phyloP scores from a whole-genome alignment of 2,888 invertebrate genomes.

The Leptinotarsa tumamoca region DNA sequence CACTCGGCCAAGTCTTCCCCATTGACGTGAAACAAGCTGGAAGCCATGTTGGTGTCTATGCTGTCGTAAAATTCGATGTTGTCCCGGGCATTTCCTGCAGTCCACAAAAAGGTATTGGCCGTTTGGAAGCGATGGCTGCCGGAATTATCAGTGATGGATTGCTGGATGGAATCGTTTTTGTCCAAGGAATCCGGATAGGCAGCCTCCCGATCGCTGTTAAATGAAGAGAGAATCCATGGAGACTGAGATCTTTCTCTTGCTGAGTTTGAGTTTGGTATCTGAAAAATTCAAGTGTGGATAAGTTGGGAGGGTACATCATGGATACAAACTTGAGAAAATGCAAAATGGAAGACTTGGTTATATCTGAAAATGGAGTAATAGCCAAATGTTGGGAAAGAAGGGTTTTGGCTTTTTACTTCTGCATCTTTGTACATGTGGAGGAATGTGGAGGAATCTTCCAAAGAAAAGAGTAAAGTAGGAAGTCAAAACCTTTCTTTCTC shows the following conservation, averaged over 20 bases:
- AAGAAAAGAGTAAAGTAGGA: no score
- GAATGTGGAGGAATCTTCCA: no score
- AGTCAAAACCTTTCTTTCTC: no score
- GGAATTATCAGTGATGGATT: conserved; percentile 58
- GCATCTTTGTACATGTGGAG: no score
- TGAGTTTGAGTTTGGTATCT: conserved; percentile 56
- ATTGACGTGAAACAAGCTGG: conserved; percentile 65
- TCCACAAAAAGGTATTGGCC: conserved; percentile 71
- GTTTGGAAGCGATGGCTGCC: conserved; percentile 63
- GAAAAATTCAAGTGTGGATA: conserved; percentile 38
- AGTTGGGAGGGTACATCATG: background rate
- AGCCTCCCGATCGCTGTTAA: conserved; percentile 58
- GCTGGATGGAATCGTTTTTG: conserved; percentile 40
- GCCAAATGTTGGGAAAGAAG: no score
- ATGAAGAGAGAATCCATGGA: conserved; percentile 67
- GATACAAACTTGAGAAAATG: no score
- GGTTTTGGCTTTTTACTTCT: no score
- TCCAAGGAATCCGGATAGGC: conserved; percentile 68
- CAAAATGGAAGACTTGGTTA: no score
- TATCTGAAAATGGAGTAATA: no score
- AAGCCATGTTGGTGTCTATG: conserved; percentile 70
- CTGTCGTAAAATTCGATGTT: conserved; percentile 74
- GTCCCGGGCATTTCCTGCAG: conserved; percentile 59
- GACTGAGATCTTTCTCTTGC: conserved; percentile 64
- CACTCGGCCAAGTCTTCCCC: conserved; percentile 72